A percentile compares a stretch with the other conserved stretches of the same genome.
Conservation (phyloP, 2,113 vertebrate species). For the Scalopus aquaticus region DNA sequence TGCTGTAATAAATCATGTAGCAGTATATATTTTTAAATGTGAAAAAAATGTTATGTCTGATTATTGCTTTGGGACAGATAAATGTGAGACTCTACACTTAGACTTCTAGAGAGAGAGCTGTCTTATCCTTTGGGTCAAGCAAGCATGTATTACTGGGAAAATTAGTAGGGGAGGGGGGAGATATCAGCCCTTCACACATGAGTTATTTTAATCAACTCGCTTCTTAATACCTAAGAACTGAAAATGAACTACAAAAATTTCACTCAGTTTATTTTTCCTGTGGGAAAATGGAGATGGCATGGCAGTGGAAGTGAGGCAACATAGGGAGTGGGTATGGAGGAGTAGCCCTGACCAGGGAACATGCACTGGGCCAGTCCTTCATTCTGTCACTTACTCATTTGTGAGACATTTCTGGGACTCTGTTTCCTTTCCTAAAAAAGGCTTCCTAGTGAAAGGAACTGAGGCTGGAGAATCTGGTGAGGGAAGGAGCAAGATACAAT, state of each 20-base stretch:
- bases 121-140: slow-evolving; percentile 4
- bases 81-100: slow-evolving; percentile 36
- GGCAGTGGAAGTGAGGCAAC: background rate
- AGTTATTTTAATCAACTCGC: slow-evolving; percentile 35
- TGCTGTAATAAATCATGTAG: slow-evolving; percentile 44
- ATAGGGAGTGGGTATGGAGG: background rate
- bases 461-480: background rate
- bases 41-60: background rate
- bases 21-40: slow-evolving; percentile 22
- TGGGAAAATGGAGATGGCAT: background rate
- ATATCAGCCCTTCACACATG: slow-evolving; percentile 23
- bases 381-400: slow-evolving; percentile 38
- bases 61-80: slow-evolving; percentile 38
- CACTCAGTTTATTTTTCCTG: background rate
- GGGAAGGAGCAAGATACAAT: background rate
- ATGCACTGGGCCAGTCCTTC: background rate
- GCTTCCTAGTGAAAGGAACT: background rate
- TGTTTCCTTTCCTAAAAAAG: background rate
- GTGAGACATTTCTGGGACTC: background rate
- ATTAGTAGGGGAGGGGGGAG: background rate
- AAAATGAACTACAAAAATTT: background rate
- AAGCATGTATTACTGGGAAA: slow-evolving; percentile 17
- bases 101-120: background rate
- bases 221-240: slow-evolving; percentile 11
- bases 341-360: background rate